These are phyloP conservation scores for Lagopus muta DNA, from an alignment of 2,113 vertebrate species.

Conservation along the genomic window DNA sequence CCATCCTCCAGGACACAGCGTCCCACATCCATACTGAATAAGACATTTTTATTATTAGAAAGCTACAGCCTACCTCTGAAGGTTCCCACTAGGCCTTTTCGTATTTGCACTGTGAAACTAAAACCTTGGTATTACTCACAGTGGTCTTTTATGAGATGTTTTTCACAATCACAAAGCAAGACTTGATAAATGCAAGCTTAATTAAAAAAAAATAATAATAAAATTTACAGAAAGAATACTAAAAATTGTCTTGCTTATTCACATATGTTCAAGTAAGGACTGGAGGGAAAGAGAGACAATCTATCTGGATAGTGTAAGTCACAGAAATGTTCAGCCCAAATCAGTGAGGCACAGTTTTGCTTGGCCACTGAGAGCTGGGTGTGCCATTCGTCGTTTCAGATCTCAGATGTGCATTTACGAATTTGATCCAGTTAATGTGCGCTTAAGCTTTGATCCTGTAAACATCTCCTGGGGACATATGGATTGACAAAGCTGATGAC, in stretches of 20 bases:
- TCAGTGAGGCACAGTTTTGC: background rate
- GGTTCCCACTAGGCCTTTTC: background rate
- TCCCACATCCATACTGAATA: background rate
- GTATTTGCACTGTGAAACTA: background rate
- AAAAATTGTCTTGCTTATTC: background rate
- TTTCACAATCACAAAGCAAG: background rate
- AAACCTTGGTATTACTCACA: background rate
- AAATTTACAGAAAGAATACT: background rate
- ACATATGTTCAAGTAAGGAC: background rate
- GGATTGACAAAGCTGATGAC: conserved; percentile 50
- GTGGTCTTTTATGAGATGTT: background rate
- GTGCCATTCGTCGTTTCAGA: background rate
- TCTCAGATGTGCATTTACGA: background rate
- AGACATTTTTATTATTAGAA: conserved; percentile 31
- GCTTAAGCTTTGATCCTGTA: conserved; percentile 15
- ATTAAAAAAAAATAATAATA: no score
- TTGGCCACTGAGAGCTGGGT: background rate
- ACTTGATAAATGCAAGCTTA: background rate
- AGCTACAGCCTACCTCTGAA: background rate
- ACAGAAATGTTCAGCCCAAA: background rate
- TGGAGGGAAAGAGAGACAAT: fast-evolving
- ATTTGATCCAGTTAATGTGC: conserved; percentile 27
- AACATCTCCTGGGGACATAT: conserved; percentile 12
- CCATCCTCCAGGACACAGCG: background rate
- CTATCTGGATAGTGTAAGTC: background rate